These are phyloP conservation scores for Catostylus mosaicus DNA, from an alignment of 30 jellyfish, hydroid and myxozoan species.

Conservation along the genomic window DNA sequence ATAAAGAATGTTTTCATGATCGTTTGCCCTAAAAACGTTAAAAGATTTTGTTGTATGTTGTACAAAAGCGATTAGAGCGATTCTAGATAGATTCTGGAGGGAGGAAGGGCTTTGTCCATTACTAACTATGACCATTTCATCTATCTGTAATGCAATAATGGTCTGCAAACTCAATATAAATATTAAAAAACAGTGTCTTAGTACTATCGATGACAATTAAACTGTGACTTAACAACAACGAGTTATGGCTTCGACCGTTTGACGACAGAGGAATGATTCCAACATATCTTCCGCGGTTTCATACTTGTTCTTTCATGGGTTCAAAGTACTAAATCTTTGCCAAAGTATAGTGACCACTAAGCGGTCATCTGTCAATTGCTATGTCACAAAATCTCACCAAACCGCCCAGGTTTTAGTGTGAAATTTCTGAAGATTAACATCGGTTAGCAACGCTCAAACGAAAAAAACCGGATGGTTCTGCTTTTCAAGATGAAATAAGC, in stretches of 20 bases:
- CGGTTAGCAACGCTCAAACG: not conserved
- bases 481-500: not conserved
- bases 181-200: not conserved
- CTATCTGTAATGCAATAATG: too few relatives aligned
- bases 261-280: too few relatives aligned
- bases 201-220: not conserved
- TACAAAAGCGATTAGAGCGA: too few relatives aligned
- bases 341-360: not conserved
- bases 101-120: too few relatives aligned
- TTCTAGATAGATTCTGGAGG: too few relatives aligned
- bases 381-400: not conserved
- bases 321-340: not conserved
- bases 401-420: not conserved
- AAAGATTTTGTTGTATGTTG: too few relatives aligned
- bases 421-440: not conserved
- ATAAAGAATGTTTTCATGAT: too few relatives aligned
- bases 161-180: too few relatives aligned
- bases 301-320: not conserved
- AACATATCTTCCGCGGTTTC: too few relatives aligned
- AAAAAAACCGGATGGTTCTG: not conserved
- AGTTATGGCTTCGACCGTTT: not conserved
- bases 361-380: not conserved
- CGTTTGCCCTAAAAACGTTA: too few relatives aligned
- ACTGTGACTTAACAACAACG: not conserved
- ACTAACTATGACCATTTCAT: too few relatives aligned